Evolutionary conservation across 2,888 invertebrate genomes (phyloP), one percentile per base, ranked within the genome.

Genomic region (Drosophila paranaensis): DNA sequence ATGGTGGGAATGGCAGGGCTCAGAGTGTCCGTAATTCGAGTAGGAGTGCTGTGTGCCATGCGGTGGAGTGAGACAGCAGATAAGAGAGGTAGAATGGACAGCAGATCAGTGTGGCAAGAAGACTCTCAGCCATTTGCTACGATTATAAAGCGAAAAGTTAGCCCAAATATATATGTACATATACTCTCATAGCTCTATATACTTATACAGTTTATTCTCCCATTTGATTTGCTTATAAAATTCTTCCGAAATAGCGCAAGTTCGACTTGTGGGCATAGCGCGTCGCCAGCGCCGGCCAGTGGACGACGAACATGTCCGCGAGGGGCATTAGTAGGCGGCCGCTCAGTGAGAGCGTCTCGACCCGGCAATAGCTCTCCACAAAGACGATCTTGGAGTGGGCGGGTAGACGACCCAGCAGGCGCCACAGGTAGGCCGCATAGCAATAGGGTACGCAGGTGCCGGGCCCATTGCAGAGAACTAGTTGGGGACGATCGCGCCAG

Each of bases 381-480:
- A 97, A 99, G 60, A 99, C 94, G 67, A 98, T 96, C 90, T 95
- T 95, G 66, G 95, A 95, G 79, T 95, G 93, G 0, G 69, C 37
- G 37, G 94, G 92, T 42, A 92, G 73, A n/a, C 97, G 88, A 79
- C 95, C 95, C 0, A 95, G 91, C 71, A 95, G 94, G 92, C 96
- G 96, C 78, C 96, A 93, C 0, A 98, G 53, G 90, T 97, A 96
- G 16, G 96, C 96, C 60, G 96, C 94, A 61, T 96, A 82, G 93
- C 98, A 98, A 62, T 98, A 94, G 5, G 99, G 99, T 69, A 99
- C 94, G 92, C 99, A 99, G 8, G 98, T 99, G 9, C 99, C 99
- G 48, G 99, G 99, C 0, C 99, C 99, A 93, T 99, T 98, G 93
- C 97, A 98, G 54, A 98, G 93, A 82, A 98, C 94, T 81, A 98